Percentiles rank a stretch among this genome's conserved stretches.
phyloP scores from a whole-genome alignment of 2,797 vertebrate genomes.

The Tamandua tetradactyla region DNA sequence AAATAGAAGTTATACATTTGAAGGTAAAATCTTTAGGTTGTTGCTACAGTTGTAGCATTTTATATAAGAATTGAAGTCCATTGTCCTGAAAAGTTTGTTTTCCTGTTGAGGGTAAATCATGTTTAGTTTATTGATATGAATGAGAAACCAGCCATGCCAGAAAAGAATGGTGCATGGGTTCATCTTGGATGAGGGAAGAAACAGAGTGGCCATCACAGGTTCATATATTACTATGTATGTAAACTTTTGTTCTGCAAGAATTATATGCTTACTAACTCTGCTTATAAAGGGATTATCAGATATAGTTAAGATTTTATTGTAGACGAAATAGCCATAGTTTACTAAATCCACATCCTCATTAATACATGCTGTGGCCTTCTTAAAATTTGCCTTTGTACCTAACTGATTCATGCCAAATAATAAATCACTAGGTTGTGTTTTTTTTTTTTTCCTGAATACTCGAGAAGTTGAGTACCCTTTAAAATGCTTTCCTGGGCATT shows the following conservation, averaged over 20 bases:
- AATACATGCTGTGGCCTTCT: neutral
- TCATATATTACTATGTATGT: neutral
- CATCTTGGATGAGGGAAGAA: neutral
- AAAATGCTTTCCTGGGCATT: neutral
- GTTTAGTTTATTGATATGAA: neutral
- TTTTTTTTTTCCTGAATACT: neutral
- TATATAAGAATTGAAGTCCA: neutral
- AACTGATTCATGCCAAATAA: neutral
- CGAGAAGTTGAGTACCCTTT: neutral
- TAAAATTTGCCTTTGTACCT: neutral
- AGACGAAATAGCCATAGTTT: neutral
- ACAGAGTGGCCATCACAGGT: neutral
- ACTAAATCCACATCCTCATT: neutral
- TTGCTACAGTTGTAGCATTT: neutral
- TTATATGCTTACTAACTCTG: neutral
- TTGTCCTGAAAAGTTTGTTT: neutral
- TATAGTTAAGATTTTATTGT: neutral
- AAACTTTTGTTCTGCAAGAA: neutral
- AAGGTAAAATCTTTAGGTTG: conserved; percentile 29
- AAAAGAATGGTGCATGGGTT: neutral
- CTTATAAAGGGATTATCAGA: neutral
- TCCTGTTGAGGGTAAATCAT: neutral
- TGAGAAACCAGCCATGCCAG: neutral
- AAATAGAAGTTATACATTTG: conserved; percentile 38
- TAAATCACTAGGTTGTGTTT: neutral